Evolutionary conservation across 1,140 invertebrate genomes (phyloP).

Genomic region (Leptinotarsa defecta): DNA sequence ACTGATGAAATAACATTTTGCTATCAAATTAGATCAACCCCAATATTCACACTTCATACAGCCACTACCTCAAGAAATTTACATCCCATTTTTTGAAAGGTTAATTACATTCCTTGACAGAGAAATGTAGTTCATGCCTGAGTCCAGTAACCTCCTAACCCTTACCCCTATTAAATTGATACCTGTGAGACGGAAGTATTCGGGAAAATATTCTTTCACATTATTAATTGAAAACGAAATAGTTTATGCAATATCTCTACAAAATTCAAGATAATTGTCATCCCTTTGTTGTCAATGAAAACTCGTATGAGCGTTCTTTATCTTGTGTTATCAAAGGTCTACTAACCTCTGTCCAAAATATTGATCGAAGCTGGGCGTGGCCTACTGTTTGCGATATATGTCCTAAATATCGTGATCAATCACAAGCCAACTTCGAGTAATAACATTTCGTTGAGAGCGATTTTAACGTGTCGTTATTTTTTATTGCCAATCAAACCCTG

Average conservation of each 20-base stretch:
- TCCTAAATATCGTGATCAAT: slow-evolving; percentile 15
- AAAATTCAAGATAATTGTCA: neutral
- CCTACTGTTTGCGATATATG: slow-evolving; percentile 12
- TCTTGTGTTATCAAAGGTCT: slow-evolving; percentile 14
- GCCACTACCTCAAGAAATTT: no score
- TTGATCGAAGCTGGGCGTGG: slow-evolving; percentile 20
- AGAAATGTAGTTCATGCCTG: neutral
- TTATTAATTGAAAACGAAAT: neutral
- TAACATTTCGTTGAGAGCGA: neutral
- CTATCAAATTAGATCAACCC: no score
- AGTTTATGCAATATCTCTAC: neutral
- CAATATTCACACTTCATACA: no score
- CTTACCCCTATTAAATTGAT: neutral
- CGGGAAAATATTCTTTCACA: neutral
- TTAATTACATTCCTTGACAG: no score
- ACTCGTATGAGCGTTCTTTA: neutral
- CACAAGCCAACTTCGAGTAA: slow-evolving; percentile 10
- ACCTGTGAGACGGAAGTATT: neutral
- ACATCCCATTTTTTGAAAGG: no score
- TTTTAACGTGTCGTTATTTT: neutral
- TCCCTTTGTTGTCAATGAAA: neutral
- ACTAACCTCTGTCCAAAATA: slow-evolving; percentile 18
- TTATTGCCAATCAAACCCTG: neutral
- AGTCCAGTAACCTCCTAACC: slow-evolving; percentile 4
- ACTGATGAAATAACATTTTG: no score